These are phyloP conservation scores for Holocentrus rufus DNA, from an alignment of 2,797 vertebrate genomes.

Conservation along the genomic window DNA sequence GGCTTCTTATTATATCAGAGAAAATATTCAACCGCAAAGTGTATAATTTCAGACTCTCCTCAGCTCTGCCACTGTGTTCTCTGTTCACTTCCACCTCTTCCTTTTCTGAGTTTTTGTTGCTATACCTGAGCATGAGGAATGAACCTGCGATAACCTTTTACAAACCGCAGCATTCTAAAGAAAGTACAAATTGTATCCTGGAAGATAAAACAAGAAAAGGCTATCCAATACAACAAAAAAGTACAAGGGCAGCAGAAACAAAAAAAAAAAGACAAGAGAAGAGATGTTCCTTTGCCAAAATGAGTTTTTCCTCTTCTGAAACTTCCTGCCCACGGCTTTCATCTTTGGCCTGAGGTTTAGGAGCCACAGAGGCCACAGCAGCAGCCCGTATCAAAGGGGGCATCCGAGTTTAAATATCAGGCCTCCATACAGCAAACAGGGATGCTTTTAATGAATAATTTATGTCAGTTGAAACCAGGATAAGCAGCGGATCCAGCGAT, in stretches of 20 bases:
- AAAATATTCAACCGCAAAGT: conserved; percentile 29
- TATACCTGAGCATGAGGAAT: conserved; percentile 7
- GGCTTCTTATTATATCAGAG: conserved; percentile 33
- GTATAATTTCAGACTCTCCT: conserved; percentile 12
- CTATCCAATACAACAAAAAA: conserved; percentile 12
- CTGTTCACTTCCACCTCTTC: conserved; percentile 32
- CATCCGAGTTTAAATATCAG: conserved; percentile 11
- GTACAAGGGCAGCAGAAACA: conserved; percentile 19
- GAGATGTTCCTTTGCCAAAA: conserved; percentile 26
- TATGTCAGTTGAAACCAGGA: neutral
- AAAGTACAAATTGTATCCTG: conserved; percentile 14
- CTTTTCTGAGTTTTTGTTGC: neutral
- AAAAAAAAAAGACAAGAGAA: conserved; percentile 20
- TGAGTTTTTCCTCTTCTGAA: conserved; percentile 27
- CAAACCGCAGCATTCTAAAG: conserved; percentile 34
- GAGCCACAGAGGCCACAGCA: conserved; percentile 3
- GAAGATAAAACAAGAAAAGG: conserved; percentile 16
- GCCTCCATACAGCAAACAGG: conserved; percentile 26
- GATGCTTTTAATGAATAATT: conserved; percentile 43
- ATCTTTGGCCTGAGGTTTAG: conserved; percentile 30
- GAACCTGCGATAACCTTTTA: conserved; percentile 46
- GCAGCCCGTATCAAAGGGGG: conserved; percentile 9
- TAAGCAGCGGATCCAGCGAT: conserved; percentile 16
- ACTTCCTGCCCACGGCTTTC: conserved; percentile 12
- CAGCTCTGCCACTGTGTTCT: conserved; percentile 5